Percentiles rank a stretch among this genome's conserved stretches.
Evolutionary conservation across 2,888 invertebrate species (phyloP).

Genomic region (Thymelicus lineola): DNA sequence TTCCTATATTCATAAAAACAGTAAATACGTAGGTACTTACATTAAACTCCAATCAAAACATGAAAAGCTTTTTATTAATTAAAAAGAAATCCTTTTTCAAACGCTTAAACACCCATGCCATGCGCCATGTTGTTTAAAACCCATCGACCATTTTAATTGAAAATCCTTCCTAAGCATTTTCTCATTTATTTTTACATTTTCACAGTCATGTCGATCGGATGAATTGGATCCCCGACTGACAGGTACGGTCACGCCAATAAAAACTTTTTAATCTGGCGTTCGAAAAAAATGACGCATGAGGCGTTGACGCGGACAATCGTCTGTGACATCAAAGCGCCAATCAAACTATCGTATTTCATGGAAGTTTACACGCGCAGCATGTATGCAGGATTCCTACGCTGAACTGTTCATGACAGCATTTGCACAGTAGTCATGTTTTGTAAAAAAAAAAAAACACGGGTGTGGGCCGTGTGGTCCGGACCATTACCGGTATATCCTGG

Average conservation of each 20-base stretch:
- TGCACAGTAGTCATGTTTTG: too few species aligned
- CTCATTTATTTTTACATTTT: slow-evolving; percentile 2
- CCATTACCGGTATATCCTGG: too few species aligned
- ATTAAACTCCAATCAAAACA: too few species aligned
- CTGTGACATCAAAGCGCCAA: neutral
- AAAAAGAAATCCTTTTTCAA: neutral
- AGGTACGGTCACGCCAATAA: slow-evolving; percentile 17
- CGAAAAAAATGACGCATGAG: neutral
- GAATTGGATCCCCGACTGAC: neutral
- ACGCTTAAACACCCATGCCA: neutral
- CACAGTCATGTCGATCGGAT: slow-evolving; percentile 7
- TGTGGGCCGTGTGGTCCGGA: too few species aligned
- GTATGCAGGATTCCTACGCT: too few species aligned
- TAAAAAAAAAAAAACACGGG: too few species aligned
- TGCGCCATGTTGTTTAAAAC: neutral
- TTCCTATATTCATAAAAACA: too few species aligned
- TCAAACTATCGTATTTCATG: neutral
- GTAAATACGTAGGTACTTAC: too few species aligned
- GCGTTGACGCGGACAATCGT: neutral
- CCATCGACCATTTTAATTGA: neutral
- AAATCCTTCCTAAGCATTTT: slow-evolving; percentile 2
- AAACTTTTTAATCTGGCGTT: slow-evolving; percentile 4
- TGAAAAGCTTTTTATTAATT: neutral
- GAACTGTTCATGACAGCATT: too few species aligned
- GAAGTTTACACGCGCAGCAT: neutral